Base-by-base conservation (phyloP, 1,140 invertebrate species). In the Limonius californicus region DNA sequence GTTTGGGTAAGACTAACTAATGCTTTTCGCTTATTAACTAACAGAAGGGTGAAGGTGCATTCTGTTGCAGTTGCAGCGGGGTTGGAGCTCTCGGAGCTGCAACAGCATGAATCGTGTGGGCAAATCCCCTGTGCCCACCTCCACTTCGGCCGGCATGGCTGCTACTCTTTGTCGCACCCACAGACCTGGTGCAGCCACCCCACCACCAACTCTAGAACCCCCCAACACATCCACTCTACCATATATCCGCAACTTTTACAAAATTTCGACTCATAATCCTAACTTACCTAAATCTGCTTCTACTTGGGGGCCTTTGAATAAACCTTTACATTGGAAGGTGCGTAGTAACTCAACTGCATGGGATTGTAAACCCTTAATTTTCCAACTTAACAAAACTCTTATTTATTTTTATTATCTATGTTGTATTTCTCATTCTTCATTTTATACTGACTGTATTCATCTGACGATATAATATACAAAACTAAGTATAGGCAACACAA, bases 261-360 rank as follows among this genome's bases (percentile, higher is more conserved):
- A 74, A 68, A 71, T 70, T 59, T 69, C 80, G 72, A 74, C 79
- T 73, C 76, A 80, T 75, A 80, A 80, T 78, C 76, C 80, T 74
- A 82, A 83, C 78, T 80, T 84, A 74, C 83, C 83, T 73, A 84
- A 85, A 81, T 84, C 84, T 76, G 80, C 81, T 72, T 84, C 83
- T 74, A 84, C 84, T 76, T 85, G 83, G 83, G 83, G 83, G 72
- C 81, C 81, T 72, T 81, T 84, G 78, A 82, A 84, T 79, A 85
- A 84, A 81, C 83, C 83, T 78, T 80, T 84, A 78, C 81, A 82
- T 74, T 84, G 82, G 82, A 85, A 85, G 83, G 83, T 85, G 82
- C 83, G 81, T 82, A 80, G 78, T 70, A 12, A 14, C n/a, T 50
- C 19, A 50, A 18, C 45, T 50, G 45, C 45, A 50, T 50, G 45